Conservation (phyloP, 2,113 vertebrate genomes). For the Entelurus aequoreus region DNA sequence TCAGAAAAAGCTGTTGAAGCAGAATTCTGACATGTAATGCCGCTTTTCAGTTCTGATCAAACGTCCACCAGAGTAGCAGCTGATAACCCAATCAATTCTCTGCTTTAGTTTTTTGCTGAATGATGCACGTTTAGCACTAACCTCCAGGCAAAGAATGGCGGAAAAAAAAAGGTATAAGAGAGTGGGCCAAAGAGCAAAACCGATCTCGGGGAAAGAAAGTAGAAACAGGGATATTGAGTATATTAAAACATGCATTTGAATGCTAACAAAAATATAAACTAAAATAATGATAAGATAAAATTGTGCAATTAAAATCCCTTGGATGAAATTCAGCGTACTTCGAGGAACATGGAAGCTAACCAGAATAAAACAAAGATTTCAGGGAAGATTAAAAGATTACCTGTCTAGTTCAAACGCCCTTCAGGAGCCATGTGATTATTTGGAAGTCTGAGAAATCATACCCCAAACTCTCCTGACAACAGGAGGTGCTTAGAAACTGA, state of each 20-base stretch:
- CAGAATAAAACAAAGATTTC: conserved; percentile 71
- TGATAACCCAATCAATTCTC: conserved; percentile 78
- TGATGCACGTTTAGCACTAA: conserved; percentile 81
- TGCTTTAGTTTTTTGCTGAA: conserved; percentile 84
- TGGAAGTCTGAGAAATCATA: conserved; percentile 34
- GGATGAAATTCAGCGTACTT: conserved; percentile 50
- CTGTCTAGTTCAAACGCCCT: conserved; percentile 58
- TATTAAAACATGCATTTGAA: conserved; percentile 55
- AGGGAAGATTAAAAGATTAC: conserved; percentile 65
- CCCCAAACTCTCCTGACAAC: conserved; percentile 8
- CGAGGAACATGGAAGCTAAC: conserved; percentile 41
- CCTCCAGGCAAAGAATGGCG: conserved; percentile 75
- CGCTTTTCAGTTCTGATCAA: conserved; percentile 77
- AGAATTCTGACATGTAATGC: conserved; percentile 73
- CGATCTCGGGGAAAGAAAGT: conserved; percentile 37
- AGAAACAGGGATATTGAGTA: conserved; percentile 23
- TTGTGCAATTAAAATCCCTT: conserved; percentile 56
- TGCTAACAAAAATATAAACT: conserved; percentile 57
- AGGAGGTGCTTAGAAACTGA: conserved; percentile 45
- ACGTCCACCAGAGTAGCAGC: conserved; percentile 60
- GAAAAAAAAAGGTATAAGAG: conserved; percentile 31
- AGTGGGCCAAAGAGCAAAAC: not conserved
- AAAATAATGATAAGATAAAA: conserved; percentile 55
- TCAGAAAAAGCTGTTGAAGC: conserved; percentile 75
- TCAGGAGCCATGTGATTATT: conserved; percentile 53